Evolutionary conservation across 2,797 vertebrate genomes (phyloP), one percentile per base, ranked within the genome.

Genomic region (Simalia tracyae): DNA sequence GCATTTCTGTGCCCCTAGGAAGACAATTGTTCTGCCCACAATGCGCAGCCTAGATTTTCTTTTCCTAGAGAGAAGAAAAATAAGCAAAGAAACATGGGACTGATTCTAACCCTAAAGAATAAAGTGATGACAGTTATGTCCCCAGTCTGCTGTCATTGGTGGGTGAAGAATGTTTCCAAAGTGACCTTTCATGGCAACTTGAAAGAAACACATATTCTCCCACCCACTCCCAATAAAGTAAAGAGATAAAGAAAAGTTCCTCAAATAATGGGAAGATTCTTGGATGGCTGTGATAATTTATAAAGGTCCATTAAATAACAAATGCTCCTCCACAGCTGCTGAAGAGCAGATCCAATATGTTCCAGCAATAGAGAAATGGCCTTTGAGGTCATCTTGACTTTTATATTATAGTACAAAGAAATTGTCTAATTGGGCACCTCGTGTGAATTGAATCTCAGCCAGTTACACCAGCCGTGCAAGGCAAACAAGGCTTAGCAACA

Each of bases 401-500:
- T 93, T 93, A 85, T 59, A 56, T 90, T 90, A 64, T 93, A 61
- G 60, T 94, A 88, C 85, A 92, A 94, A 95, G 68, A 94, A 95
- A 95, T 89, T 92, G 57, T 92, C 93, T 97, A 94, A 96, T 97
- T 96, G 89, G 95, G 95, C 94, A 95, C 92, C 92, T 96, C 92
- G 31, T 94, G 91, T 88, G 46, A 64, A n/a, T 54, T 64, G 66
- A 57, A 87, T 76, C 63, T 19, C 36, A 96, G 92, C 91, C 90
- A 94, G 91, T 89, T 81, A 93, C 5, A 11, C 90, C 64, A 86
- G 50, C 66, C 91, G n/a, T 59, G 26, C 72, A 93, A 89, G 84
- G 9, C 89, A 22, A 86, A 66, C 88, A 85, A 9, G 88, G 87
- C 61, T 64, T 54, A 28, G 86, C 15, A 0, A 90, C 54, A 90